Evolutionary conservation across 2,888 invertebrate species (phyloP).

Genomic region (Sipha maydis): DNA sequence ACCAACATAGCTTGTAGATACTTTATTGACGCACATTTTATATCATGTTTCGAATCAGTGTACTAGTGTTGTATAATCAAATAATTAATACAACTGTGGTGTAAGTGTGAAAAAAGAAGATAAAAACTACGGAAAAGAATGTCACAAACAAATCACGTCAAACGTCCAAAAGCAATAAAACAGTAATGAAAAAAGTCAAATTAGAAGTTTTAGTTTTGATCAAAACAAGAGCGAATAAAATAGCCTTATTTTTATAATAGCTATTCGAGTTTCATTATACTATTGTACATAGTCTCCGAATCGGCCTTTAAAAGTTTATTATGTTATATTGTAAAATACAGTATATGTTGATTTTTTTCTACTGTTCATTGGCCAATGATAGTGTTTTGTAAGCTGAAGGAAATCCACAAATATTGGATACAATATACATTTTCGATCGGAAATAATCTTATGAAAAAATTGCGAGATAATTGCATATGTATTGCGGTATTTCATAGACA

Average conservation of each 20-base stretch:
- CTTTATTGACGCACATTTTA: neutral
- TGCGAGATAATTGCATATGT: neutral
- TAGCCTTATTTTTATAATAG: neutral
- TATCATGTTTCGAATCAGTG: neutral
- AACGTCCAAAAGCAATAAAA: neutral
- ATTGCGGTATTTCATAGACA: neutral
- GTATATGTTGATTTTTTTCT: neutral
- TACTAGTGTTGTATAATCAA: neutral
- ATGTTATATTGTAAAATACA: neutral
- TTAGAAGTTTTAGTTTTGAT: neutral
- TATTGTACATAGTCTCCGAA: neutral
- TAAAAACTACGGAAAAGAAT: neutral
- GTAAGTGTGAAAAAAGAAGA: neutral
- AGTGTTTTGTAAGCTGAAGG: neutral
- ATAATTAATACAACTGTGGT: constrained; percentile 3
- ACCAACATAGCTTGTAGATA: neutral
- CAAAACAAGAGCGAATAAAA: neutral
- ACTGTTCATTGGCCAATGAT: neutral
- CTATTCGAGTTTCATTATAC: neutral
- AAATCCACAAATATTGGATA: neutral
- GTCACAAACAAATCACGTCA: neutral
- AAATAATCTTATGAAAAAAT: constrained; percentile 4
- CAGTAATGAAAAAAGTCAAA: neutral
- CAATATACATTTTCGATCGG: neutral
- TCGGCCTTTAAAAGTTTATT: neutral